phyloP scores from a whole-genome alignment of 2,797 vertebrate species.

The Synanceia verrucosa region DNA sequence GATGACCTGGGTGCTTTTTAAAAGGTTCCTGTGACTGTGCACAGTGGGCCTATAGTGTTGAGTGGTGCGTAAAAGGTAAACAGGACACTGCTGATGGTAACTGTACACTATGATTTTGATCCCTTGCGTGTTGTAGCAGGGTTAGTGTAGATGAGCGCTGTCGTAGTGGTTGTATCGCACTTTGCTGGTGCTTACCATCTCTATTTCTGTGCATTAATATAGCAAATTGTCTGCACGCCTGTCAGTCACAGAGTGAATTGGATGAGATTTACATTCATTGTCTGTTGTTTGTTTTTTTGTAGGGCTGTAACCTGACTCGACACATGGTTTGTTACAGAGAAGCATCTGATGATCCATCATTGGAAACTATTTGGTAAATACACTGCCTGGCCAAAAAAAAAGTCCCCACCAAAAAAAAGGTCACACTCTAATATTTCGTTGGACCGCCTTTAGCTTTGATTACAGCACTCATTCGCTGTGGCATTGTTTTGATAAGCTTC shows the following conservation, averaged over 20 bases:
- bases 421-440: too few species aligned
- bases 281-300: neutral
- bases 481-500: too few species aligned
- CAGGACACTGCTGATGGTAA: conserved; percentile 43
- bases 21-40: neutral
- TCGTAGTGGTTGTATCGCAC: conserved; percentile 31
- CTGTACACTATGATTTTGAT: conserved; percentile 41
- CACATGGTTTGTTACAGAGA: too few species aligned
- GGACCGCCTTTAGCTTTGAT: too few species aligned
- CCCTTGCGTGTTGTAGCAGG: conserved; percentile 39
- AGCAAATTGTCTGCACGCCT: neutral
- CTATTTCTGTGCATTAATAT: conserved; percentile 11
- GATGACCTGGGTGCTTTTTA: neutral
- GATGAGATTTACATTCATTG: neutral
- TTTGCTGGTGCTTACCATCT: conserved; percentile 35
- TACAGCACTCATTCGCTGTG: too few species aligned
- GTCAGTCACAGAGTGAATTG: conserved; percentile 3
- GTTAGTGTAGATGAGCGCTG: conserved; percentile 52
- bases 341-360: too few species aligned
- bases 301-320: too few species aligned
- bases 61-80: conserved; percentile 57
- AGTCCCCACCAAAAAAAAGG: too few species aligned
- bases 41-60: neutral
- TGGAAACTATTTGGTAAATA: too few species aligned
- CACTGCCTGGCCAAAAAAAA: too few species aligned